Percentiles rank a stretch among this genome's conserved stretches.
Evolutionary conservation across 2,888 invertebrate species (phyloP).

Genomic region (Acholoe squamosa): DNA sequence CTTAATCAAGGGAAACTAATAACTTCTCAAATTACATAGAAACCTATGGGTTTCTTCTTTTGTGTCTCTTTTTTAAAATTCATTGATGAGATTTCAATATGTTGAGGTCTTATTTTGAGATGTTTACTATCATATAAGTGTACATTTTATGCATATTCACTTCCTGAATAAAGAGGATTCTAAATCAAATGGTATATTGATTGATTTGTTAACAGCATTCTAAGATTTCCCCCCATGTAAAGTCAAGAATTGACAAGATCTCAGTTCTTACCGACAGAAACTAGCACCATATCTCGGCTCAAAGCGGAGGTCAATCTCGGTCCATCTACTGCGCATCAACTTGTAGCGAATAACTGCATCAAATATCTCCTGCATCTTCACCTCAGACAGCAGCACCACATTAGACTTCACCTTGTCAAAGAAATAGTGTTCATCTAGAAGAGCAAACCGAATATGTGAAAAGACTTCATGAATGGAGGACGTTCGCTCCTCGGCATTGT

Average conservation of each 20-base stretch:
- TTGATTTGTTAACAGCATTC: neutral
- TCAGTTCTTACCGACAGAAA: conserved; percentile 66
- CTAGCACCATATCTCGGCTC: conserved; percentile 68
- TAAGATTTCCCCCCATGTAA: neutral
- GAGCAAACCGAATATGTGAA: conserved; percentile 74
- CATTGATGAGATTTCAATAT: no score
- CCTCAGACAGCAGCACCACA: conserved; percentile 57
- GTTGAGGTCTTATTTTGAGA: no score
- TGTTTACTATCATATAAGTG: no score
- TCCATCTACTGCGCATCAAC: conserved; percentile 67
- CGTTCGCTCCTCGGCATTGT: conserved; percentile 86
- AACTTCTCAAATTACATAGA: no score
- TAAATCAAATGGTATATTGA: neutral
- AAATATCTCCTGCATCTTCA: conserved; percentile 59
- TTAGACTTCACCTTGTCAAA: conserved; percentile 68
- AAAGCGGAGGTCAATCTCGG: conserved; percentile 67
- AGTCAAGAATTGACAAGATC: no score
- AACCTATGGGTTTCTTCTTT: no score
- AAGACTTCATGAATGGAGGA: conserved; percentile 83
- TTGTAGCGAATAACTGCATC: conserved; percentile 68
- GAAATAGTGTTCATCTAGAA: conserved; percentile 71
- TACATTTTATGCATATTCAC: no score
- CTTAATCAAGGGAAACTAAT: no score
- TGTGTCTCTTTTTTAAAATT: no score
- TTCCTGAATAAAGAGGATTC: no score